Conservation (phyloP, 2,113 vertebrate species). For the Serilophus lunatus region DNA sequence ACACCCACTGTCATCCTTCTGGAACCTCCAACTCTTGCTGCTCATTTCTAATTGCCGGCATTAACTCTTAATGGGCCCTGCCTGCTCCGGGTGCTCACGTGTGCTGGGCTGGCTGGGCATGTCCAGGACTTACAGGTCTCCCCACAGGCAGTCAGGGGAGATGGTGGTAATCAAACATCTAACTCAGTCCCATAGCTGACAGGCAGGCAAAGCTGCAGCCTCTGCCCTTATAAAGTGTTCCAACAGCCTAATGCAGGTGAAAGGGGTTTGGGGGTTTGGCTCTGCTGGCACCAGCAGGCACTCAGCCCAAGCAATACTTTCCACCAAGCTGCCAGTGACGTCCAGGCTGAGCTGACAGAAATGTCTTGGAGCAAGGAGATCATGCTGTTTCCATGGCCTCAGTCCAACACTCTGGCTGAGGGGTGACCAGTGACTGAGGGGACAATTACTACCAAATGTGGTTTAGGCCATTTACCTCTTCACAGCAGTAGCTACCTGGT, state of each 20-base stretch:
- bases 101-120: neutral
- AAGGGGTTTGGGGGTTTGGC: neutral
- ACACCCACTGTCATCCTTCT: conserved; percentile 43
- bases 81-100: neutral
- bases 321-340: neutral
- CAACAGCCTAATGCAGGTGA: neutral
- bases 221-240: neutral
- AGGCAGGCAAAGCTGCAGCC: neutral
- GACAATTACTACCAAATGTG: neutral
- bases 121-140: neutral
- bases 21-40: conserved; percentile 17
- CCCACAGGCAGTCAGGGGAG: neutral
- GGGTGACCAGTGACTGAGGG: neutral
- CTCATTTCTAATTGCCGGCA: conserved; percentile 30
- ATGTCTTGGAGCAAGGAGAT: neutral
- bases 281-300: neutral
- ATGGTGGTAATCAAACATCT: neutral
- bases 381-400: neutral
- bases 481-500: neutral
- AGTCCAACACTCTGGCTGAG: neutral
- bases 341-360: neutral
- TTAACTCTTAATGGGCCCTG: conserved; percentile 47
- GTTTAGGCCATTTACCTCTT: neutral
- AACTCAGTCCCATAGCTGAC: neutral
- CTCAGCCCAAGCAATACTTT: neutral